A percentile compares a stretch with the other conserved stretches of the same genome.
phyloP scores from a whole-genome alignment of 2,113 vertebrate genomes.

The Triplophysa tibetana region DNA sequence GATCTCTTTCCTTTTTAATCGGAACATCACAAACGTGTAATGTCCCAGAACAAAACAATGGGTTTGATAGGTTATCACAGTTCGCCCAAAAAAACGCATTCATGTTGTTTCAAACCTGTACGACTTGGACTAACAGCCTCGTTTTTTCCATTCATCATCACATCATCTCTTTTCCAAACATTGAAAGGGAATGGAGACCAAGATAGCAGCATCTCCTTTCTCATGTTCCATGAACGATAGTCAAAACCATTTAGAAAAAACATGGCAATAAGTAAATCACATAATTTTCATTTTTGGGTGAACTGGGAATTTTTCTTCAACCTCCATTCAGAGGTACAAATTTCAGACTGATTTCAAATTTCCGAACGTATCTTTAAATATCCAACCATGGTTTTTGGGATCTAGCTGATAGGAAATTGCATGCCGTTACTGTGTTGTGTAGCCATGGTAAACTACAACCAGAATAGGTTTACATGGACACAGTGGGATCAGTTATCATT shows the following conservation, averaged over 20 bases:
- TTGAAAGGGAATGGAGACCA: too few species aligned
- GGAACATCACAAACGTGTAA: neutral
- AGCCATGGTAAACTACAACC: slow-evolving; percentile 14
- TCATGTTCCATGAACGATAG: too few species aligned
- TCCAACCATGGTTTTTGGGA: neutral
- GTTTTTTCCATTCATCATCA: too few species aligned
- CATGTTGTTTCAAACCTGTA: too few species aligned
- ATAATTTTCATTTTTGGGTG: neutral
- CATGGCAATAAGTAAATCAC: too few species aligned
- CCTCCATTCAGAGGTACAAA: neutral
- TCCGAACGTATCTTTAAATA: neutral
- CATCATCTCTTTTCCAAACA: too few species aligned
- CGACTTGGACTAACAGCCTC: too few species aligned
- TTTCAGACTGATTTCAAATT: neutral
- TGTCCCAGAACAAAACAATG: neutral
- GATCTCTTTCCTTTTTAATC: neutral
- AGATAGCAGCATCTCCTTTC: too few species aligned
- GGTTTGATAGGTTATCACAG: neutral
- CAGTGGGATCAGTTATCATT: neutral
- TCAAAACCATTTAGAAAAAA: too few species aligned
- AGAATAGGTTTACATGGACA: neutral
- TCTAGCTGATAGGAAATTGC: neutral
- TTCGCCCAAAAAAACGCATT: too few species aligned
- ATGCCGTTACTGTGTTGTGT: slow-evolving; percentile 13
- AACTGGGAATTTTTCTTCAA: neutral